A percentile compares a stretch with the other conserved stretches of the same genome.
phyloP scores from a whole-genome alignment of 2,888 invertebrate genomes.

The Dascillus cervinus region DNA sequence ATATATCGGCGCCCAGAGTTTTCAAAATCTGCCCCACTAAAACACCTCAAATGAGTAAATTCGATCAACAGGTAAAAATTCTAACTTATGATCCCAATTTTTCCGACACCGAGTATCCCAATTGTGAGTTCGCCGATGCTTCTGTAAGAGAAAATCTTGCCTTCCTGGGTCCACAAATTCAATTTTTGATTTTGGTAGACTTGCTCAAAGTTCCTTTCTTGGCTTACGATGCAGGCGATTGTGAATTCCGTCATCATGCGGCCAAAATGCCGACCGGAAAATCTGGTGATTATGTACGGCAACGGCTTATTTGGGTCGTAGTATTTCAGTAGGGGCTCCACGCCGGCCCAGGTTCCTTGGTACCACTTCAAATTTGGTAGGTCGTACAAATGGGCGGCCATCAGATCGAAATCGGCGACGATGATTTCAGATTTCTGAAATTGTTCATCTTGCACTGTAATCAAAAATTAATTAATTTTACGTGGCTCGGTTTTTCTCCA shows the following conservation, averaged over 20 bases:
- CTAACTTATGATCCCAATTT: slow-evolving; percentile 45
- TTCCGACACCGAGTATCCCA: slow-evolving; percentile 49
- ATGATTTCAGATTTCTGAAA: slow-evolving; percentile 38
- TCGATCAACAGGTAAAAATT: slow-evolving; percentile 4
- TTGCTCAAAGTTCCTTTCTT: slow-evolving; percentile 40
- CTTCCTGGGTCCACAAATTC: slow-evolving; percentile 32
- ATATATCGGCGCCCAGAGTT: slow-evolving; percentile 39
- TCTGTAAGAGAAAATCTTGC: slow-evolving; percentile 35
- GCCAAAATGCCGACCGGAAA: slow-evolving; percentile 42
- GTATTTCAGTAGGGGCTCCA: slow-evolving; percentile 32
- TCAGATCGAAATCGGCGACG: slow-evolving; percentile 38
- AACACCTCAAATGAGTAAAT: slow-evolving; percentile 15
- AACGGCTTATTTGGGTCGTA: slow-evolving; percentile 26
- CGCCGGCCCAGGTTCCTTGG: slow-evolving; percentile 45
- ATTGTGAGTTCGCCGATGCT: slow-evolving; percentile 43
- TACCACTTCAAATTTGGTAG: slow-evolving; percentile 41
- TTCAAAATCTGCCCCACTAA: slow-evolving; percentile 43
- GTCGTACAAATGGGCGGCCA: slow-evolving; percentile 35
- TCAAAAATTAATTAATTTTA: too few relatives aligned
- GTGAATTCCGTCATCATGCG: slow-evolving; percentile 47
- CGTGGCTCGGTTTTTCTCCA: too few relatives aligned
- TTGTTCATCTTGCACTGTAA: too few relatives aligned
- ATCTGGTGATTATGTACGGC: slow-evolving; percentile 34
- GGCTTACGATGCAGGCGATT: slow-evolving; percentile 43
- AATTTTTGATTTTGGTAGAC: slow-evolving; percentile 36